Evolutionary conservation across 2,797 vertebrate genomes (phyloP), one percentile per base, ranked within the genome.

Genomic region (Craterocephalus amniculus): DNA sequence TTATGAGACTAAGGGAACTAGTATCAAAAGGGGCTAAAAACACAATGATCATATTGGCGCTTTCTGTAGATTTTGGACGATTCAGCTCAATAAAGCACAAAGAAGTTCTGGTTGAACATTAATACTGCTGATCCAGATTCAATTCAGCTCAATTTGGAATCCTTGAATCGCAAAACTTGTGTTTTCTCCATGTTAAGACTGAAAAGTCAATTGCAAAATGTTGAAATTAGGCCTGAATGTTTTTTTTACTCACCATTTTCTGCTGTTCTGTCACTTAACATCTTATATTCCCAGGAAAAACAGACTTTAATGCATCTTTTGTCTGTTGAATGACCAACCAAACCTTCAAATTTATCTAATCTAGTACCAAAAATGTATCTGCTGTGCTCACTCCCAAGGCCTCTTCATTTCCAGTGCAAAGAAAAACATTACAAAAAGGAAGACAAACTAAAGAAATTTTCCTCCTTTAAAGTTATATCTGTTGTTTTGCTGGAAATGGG

Each of bases 351-450:
- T 48, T 36, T 14, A 55, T 43, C 16, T 36, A 51, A 45, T 10
- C 52, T 40, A 40, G 4, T 40, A 43, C 34, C 54, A 16, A 10
- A 6, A 34, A 22, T 76, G 55, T 73, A 63, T 58, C 54, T 65
- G 51, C 49, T 72, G 31, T 40, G 48, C 63, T 73, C 10, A 0
- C 48, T 55, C 55, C 48, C 22, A 64, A 12, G 43, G 20, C 60
- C 36, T 69, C 8, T 64, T 11, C 38, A 70, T 69, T 78, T 82
- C 68, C 65, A 80, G 74, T 65, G 67, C 38, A 79, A 70, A 83
- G 31, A 63, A 54, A 78, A 79, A 79, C 79, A 64, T 32, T 31
- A 80, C 63, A 77, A 69, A 73, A 67, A 76, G 74, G 70, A 87
- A 87, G 69, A 87, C 70, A 67, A 74, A 74, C 51, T 76, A 35